Percentiles rank a stretch among this genome's conserved stretches.
Conservation (phyloP, 2,797 vertebrate genomes). For the Accipiter minullus region DNA sequence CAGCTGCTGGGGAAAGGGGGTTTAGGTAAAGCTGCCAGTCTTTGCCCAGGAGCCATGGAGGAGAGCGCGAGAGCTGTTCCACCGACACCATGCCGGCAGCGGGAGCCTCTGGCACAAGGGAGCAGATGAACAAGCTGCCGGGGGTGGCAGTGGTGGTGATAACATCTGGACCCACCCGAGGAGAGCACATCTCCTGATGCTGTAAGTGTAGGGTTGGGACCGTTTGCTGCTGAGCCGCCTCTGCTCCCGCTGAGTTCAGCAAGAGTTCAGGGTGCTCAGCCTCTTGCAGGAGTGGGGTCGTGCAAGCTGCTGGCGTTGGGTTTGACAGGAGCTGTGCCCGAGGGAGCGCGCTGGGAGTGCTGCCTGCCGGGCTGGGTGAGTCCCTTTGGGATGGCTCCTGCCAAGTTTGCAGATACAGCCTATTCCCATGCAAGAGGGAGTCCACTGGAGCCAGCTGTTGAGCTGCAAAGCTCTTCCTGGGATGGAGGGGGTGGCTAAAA, state of each 20-base stretch:
- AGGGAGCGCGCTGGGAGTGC: background rate
- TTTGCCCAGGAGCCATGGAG: slow-evolving; percentile 35
- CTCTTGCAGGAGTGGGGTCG: background rate
- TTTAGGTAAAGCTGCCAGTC: slow-evolving; percentile 14
- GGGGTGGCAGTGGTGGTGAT: slow-evolving; percentile 31
- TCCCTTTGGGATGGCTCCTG: background rate
- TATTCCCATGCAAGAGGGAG: background rate
- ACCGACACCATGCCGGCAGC: background rate
- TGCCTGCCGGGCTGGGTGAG: background rate
- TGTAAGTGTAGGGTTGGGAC: slow-evolving; percentile 34
- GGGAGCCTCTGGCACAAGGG: slow-evolving; percentile 34
- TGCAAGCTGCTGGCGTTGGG: background rate
- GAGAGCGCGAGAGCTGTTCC: background rate
- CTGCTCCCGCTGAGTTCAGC: slow-evolving; percentile 3
- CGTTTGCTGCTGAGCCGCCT: background rate
- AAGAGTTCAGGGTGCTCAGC: background rate
- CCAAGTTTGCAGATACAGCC: background rate
- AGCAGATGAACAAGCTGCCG: slow-evolving; percentile 16
- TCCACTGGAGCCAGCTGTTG: background rate
- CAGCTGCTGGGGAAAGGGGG: slow-evolving; percentile 4
- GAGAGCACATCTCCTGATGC: slow-evolving; percentile 7
- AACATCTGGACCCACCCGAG: slow-evolving; percentile 52
- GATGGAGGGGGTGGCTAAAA: background rate
- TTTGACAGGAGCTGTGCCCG: background rate
- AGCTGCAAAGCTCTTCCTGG: background rate